Conservation (phyloP, 2,113 vertebrate genomes). For the Nannobrachium achirus region DNA sequence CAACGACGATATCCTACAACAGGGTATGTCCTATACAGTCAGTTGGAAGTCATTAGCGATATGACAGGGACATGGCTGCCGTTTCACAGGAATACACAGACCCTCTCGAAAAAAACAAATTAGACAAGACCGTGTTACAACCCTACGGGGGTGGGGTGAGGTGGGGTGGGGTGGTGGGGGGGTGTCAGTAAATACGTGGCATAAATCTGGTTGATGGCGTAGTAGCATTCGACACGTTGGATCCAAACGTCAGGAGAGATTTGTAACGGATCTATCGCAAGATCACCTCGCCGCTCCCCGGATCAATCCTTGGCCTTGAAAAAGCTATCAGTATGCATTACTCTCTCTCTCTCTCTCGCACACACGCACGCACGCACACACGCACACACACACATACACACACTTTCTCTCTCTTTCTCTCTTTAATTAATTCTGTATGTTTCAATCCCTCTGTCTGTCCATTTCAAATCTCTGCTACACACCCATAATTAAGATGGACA, state of each 20-base stretch:
- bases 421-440: too few relatives aligned
- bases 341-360: neutral
- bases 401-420: neutral
- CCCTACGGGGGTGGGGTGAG: neutral
- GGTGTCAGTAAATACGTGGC: constrained; percentile 4
- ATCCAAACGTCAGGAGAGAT: constrained; percentile 57
- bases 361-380: too few relatives aligned
- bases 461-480: constrained; percentile 4
- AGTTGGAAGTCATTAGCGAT: too few relatives aligned
- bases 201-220: constrained; percentile 39
- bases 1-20: too few relatives aligned
- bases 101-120: constrained; percentile 16
- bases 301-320: constrained; percentile 55
- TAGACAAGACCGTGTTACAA: neutral
- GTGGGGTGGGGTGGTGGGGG: neutral
- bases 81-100: neutral
- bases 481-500: constrained; percentile 44
- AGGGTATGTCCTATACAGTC: too few relatives aligned
- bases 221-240: constrained; percentile 37
- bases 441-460: too few relatives aligned
- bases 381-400: too few relatives aligned
- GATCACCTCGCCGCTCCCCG: constrained; percentile 46
- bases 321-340: constrained; percentile 48
- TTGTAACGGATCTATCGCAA: constrained; percentile 53
- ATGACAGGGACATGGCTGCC: too few relatives aligned